Conservation (phyloP, 1,140 invertebrate species). For the Tribolium madens region DNA sequence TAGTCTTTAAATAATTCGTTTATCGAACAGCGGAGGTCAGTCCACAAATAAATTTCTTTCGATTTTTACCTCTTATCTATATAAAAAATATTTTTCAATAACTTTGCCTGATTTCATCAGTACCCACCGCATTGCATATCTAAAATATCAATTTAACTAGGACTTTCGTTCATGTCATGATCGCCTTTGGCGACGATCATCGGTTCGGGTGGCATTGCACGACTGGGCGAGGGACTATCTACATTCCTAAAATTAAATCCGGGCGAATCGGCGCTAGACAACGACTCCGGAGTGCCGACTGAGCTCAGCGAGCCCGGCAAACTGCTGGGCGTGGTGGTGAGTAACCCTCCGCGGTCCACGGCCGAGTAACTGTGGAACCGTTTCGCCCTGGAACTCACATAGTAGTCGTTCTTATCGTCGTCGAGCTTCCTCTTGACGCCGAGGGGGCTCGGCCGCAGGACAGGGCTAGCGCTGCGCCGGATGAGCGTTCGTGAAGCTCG, state of each 20-base stretch:
- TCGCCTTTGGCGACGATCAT: constrained; percentile 65
- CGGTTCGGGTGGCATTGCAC: constrained; percentile 63
- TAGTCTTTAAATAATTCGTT: not conserved
- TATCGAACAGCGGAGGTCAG: no score
- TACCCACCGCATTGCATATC: not conserved
- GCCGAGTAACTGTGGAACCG: constrained; percentile 64
- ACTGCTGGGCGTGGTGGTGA: constrained; percentile 68
- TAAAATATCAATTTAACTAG: constrained; percentile 58
- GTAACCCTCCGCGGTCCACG: constrained; percentile 60
- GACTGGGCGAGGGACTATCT: constrained; percentile 68
- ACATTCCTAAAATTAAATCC: constrained; percentile 70
- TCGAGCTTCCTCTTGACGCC: constrained; percentile 86
- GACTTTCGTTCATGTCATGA: constrained; percentile 64
- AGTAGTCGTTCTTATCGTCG: constrained; percentile 68
- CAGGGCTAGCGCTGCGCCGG: constrained; percentile 85
- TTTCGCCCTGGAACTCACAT: constrained; percentile 71
- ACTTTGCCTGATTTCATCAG: constrained; percentile 25
- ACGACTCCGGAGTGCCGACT: constrained; percentile 72
- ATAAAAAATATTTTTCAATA: constrained; percentile 25
- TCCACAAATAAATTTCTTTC: no score
- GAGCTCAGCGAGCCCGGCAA: constrained; percentile 72
- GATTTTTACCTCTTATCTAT: no score
- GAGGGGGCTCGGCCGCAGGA: constrained; percentile 80
- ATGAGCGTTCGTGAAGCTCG: constrained; percentile 73
- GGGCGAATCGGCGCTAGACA: constrained; percentile 73